Conservation (phyloP, 2,888 invertebrate genomes). For the Morpho deidamia region DNA sequence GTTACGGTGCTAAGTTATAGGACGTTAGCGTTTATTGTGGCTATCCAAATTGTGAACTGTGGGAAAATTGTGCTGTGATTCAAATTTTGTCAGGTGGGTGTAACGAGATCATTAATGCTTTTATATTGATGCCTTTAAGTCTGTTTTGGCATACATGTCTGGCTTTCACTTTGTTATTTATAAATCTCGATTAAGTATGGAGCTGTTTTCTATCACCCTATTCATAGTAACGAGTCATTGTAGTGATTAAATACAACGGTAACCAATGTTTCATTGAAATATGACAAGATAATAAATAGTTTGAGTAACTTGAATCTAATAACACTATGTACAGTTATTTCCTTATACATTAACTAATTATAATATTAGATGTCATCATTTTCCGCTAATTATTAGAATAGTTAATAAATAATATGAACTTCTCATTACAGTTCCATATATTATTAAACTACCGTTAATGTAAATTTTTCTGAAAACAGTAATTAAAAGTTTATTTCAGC, state of each 20-base stretch:
- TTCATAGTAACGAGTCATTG: background rate
- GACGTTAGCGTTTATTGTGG: background rate
- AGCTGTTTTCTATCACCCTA: background rate
- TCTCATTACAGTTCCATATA: background rate
- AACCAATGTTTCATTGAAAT: background rate
- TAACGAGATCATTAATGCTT: background rate
- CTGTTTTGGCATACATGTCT: background rate
- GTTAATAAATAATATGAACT: background rate
- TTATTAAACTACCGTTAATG: background rate
- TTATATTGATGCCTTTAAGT: slow-evolving; percentile 3
- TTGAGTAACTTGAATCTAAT: background rate
- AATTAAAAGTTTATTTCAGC: too few species aligned
- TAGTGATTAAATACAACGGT: too few species aligned
- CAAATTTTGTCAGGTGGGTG: slow-evolving; percentile 2
- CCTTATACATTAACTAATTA: background rate
- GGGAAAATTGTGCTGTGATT: slow-evolving; percentile 9
- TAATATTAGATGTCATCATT: background rate
- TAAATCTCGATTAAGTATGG: background rate
- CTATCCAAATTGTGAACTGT: background rate
- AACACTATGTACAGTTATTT: background rate
- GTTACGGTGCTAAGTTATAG: background rate
- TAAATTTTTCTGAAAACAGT: too few species aligned
- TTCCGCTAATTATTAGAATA: too few species aligned
- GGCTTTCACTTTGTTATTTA: background rate
- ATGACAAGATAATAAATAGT: slow-evolving; percentile 2